Evolutionary conservation across 2,797 vertebrate species (phyloP).

Genomic region (Knipowitschia caucasica): DNA sequence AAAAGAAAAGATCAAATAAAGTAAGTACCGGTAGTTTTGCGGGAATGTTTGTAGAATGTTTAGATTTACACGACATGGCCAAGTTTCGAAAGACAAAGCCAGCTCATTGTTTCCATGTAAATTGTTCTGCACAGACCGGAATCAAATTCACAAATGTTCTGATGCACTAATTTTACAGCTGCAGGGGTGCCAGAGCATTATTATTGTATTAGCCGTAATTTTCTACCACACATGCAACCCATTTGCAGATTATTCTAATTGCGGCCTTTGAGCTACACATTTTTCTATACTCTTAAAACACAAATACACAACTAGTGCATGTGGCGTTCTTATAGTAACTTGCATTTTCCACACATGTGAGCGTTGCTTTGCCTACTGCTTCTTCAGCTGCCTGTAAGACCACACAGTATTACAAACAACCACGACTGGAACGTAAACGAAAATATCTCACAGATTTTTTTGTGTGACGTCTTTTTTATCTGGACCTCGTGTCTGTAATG

Average conservation of each 20-base stretch:
- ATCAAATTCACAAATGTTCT: conserved; percentile 3
- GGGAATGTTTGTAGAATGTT: not conserved
- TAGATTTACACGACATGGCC: not conserved
- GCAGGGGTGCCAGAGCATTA: not conserved
- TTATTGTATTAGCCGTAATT: conserved; percentile 9
- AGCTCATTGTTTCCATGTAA: conserved; percentile 1
- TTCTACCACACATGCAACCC: conserved; percentile 8
- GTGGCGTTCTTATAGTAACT: not conserved
- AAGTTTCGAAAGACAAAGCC: conserved; percentile 2
- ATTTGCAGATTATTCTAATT: conserved; percentile 6
- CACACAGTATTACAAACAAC: no score
- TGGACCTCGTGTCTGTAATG: no score
- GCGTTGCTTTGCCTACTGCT: not conserved
- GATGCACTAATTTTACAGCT: not conserved
- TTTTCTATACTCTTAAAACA: conserved; percentile 1
- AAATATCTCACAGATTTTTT: no score
- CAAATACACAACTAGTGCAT: not conserved
- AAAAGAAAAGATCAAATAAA: not conserved
- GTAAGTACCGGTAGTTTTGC: not conserved
- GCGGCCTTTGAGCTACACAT: conserved; percentile 5
- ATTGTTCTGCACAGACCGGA: not conserved
- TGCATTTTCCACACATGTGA: not conserved
- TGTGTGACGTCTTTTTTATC: no score
- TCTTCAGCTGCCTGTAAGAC: no score
- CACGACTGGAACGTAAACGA: no score